A percentile compares a stretch with the other conserved stretches of the same genome.
These are phyloP conservation scores for Antennarius striatus DNA, from an alignment of 2,113 vertebrate genomes.

Conservation along the genomic window DNA sequence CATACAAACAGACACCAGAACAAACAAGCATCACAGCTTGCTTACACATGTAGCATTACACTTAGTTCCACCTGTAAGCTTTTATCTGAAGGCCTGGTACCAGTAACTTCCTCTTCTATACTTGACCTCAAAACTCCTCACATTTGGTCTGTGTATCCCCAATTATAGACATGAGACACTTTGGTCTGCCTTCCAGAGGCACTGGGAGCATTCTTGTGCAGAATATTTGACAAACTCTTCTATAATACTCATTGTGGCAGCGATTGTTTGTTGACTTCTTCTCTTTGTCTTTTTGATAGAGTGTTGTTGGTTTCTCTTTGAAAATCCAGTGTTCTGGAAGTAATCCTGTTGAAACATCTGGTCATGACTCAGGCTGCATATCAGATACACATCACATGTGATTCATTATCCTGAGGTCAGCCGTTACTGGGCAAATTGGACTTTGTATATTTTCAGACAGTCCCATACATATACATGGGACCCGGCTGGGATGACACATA, in stretches of 20 bases:
- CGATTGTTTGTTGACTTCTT: constrained; percentile 60
- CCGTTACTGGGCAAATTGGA: constrained; percentile 73
- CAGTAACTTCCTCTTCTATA: constrained; percentile 71
- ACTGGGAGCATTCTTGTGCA: constrained; percentile 22
- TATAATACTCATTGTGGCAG: constrained; percentile 37
- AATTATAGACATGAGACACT: constrained; percentile 64
- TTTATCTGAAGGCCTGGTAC: constrained; percentile 69
- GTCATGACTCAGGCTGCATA: constrained; percentile 77
- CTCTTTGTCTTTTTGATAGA: constrained; percentile 40
- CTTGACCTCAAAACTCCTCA: constrained; percentile 75
- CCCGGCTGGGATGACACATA: constrained; percentile 73
- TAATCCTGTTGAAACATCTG: constrained; percentile 75
- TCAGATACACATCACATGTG: constrained; percentile 78
- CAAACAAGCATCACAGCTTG: constrained; percentile 72
- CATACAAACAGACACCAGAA: constrained; percentile 69
- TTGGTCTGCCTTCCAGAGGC: constrained; percentile 55
- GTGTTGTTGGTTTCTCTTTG: constrained; percentile 50
- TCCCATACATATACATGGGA: constrained; percentile 79
- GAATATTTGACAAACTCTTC: constrained; percentile 41
- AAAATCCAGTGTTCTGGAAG: constrained; percentile 66
- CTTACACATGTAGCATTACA: constrained; percentile 64
- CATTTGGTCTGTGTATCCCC: constrained; percentile 65
- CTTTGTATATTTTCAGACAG: constrained; percentile 79
- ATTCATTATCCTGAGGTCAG: constrained; percentile 78
- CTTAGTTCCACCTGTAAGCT: constrained; percentile 76